Percentiles rank a stretch among this genome's conserved stretches.
Evolutionary conservation across 2,888 invertebrate genomes (phyloP).

Genomic region (Chloromyia formosa): DNA sequence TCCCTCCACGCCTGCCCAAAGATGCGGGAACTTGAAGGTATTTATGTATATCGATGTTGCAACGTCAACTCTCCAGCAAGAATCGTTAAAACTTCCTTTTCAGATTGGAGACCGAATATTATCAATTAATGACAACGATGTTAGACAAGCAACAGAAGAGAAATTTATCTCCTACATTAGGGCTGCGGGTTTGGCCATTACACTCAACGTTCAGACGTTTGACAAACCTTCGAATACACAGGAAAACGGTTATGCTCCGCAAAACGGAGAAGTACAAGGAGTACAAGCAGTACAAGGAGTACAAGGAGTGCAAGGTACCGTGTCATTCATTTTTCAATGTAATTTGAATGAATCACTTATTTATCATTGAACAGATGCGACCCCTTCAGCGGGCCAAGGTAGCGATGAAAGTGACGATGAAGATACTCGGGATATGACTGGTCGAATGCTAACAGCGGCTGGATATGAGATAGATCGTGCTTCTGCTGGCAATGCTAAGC

Average conservation of each 20-base stretch:
- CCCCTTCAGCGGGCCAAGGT: slow-evolving; percentile 11
- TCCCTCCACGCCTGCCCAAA: slow-evolving; percentile 91
- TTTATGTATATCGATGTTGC: too few relatives aligned
- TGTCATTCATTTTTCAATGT: not conserved
- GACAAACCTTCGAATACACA: slow-evolving; percentile 51
- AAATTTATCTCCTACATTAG: slow-evolving; percentile 94
- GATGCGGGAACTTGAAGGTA: slow-evolving; percentile 86
- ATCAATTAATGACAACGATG: slow-evolving; percentile 90
- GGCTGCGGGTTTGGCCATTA: slow-evolving; percentile 87
- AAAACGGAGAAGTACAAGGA: slow-evolving; percentile 11
- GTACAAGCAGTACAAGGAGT: too few relatives aligned
- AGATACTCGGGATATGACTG: slow-evolving; percentile 80
- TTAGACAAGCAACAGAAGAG: slow-evolving; percentile 91
- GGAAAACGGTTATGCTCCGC: slow-evolving; percentile 30
- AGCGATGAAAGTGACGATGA: slow-evolving; percentile 66
- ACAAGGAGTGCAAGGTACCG: not conserved
- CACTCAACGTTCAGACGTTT: slow-evolving; percentile 85
- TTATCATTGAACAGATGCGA: too few relatives aligned
- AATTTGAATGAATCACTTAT: too few relatives aligned
- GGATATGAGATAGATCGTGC: slow-evolving; percentile 89
- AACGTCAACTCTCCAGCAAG: too few relatives aligned
- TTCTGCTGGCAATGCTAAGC: slow-evolving; percentile 85
- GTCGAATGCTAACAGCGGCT: slow-evolving; percentile 78
- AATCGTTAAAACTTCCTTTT: too few relatives aligned
- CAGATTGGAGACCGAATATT: slow-evolving; percentile 62